These are phyloP conservation scores for Myzus persicae DNA, from an alignment of 1,140 invertebrate genomes.

Conservation along the genomic window DNA sequence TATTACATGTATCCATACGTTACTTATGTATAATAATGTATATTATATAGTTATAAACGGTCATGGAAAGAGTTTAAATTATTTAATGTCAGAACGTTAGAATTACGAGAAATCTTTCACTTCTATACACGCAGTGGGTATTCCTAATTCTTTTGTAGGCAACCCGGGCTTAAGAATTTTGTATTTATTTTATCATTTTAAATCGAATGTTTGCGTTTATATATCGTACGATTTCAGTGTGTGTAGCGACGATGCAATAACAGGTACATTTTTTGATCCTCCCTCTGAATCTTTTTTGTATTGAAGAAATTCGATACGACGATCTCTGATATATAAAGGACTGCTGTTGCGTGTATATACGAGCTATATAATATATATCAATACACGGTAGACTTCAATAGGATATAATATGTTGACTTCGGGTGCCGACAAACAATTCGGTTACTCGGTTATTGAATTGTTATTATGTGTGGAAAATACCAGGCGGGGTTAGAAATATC, in stretches of 20 bases:
- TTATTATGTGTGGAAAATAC: not conserved
- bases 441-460: not conserved
- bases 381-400: not conserved
- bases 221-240: not conserved
- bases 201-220: not conserved
- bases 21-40: not conserved
- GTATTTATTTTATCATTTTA: conserved; percentile 18
- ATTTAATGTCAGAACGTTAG: not conserved
- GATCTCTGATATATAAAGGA: not conserved
- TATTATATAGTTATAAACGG: not conserved
- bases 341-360: not conserved
- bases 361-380: not conserved
- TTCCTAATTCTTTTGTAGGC: not conserved
- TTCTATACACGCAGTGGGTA: not conserved
- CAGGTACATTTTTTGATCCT: not conserved
- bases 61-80: not conserved
- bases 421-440: conserved; percentile 41
- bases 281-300: not conserved
- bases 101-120: not conserved
- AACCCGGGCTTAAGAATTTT: not conserved
- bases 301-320: conserved; percentile 10
- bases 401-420: not conserved
- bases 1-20: not conserved
- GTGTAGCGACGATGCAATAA: not conserved
- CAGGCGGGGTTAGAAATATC: not conserved